These are phyloP conservation scores for Probosciger aterrimus DNA, from an alignment of 2,113 vertebrate species.

Conservation along the genomic window DNA sequence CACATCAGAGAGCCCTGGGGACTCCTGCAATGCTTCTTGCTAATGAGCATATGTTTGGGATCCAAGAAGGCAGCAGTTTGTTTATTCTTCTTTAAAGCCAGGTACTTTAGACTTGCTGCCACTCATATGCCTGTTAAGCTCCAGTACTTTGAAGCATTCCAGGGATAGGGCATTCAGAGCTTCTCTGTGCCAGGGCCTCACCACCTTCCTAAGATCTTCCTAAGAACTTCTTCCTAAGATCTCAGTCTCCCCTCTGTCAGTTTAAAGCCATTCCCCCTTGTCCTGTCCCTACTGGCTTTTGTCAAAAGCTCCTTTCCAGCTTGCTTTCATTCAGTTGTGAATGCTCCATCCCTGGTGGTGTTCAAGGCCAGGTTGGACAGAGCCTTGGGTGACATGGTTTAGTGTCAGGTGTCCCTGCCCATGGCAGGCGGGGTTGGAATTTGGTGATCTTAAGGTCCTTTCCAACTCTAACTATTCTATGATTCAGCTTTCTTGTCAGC, in stretches of 20 bases:
- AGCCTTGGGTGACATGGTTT: neutral
- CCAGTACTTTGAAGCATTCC: neutral
- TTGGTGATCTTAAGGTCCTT: neutral
- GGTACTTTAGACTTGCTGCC: neutral
- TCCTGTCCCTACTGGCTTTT: neutral
- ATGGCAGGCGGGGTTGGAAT: neutral
- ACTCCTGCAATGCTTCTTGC: neutral
- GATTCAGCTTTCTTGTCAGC: neutral
- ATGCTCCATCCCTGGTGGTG: neutral
- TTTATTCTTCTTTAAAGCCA: neutral
- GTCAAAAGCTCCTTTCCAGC: neutral
- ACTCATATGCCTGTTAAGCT: fast-evolving
- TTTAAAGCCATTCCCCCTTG: neutral
- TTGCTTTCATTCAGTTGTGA: neutral
- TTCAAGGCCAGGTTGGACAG: neutral
- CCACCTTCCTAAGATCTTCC: neutral
- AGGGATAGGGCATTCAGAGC: neutral
- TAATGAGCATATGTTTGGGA: fast-evolving
- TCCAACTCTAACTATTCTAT: neutral
- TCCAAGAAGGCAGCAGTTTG: neutral
- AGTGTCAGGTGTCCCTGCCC: neutral
- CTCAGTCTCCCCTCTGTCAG: neutral
- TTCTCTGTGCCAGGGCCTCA: neutral
- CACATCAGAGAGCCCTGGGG: neutral
- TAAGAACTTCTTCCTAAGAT: neutral